Conservation (phyloP, 2,888 invertebrate species). For the Epinotia brunnichana region DNA sequence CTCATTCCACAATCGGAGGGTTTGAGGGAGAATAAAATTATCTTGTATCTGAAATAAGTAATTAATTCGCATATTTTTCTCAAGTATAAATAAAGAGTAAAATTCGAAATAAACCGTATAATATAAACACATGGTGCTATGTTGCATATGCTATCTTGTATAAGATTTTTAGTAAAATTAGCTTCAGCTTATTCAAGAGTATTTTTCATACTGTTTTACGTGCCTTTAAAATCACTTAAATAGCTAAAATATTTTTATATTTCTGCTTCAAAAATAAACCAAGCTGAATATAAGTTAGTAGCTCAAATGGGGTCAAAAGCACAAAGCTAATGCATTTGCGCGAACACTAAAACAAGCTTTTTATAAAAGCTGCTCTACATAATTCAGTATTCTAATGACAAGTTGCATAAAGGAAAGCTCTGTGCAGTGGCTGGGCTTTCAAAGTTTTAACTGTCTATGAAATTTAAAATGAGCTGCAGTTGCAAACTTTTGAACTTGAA, state of each 20-base stretch:
- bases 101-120: too few species aligned
- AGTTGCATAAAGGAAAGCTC: slow-evolving; percentile 24
- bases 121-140: too few species aligned
- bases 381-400: slow-evolving; percentile 38
- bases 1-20: too few species aligned
- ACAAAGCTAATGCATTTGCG: slow-evolving; percentile 23
- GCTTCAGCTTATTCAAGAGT: too few species aligned
- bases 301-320: slow-evolving; percentile 2
- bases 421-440: slow-evolving; percentile 12
- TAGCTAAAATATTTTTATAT: not conserved
- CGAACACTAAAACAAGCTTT: slow-evolving; percentile 15
- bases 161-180: too few species aligned
- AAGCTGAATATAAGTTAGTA: slow-evolving; percentile 8
- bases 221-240: too few species aligned
- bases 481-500: slow-evolving; percentile 7
- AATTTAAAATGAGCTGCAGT: slow-evolving; percentile 28
- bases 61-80: too few species aligned
- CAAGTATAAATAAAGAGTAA: too few species aligned
- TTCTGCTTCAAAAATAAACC: not conserved
- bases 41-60: too few species aligned
- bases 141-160: too few species aligned
- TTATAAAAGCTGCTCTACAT: slow-evolving; percentile 22
- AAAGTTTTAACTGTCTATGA: slow-evolving; percentile 25
- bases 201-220: too few species aligned
- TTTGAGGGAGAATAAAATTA: too few species aligned